These are phyloP conservation scores for Drosophila ogumai DNA, from an alignment of 1,140 invertebrate genomes.

Conservation along the genomic window DNA sequence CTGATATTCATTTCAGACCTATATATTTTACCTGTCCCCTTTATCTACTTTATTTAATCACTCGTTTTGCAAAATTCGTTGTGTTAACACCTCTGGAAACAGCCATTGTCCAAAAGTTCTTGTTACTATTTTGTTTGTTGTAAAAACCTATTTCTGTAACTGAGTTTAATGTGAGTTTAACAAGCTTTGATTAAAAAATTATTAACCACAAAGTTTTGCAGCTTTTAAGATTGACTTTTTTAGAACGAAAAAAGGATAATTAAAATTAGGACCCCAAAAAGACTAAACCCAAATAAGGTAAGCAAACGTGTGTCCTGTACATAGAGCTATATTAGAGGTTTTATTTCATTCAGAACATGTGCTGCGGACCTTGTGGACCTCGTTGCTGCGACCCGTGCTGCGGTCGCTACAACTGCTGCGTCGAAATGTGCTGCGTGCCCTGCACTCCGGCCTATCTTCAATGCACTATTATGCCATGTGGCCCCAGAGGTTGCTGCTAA, in stretches of 20 bases:
- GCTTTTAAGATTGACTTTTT: not conserved
- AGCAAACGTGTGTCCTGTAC: not conserved
- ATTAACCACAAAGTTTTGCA: not conserved
- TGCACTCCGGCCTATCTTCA: conserved; percentile 68
- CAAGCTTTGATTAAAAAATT: too few species aligned
- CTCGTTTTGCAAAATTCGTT: conserved; percentile 26
- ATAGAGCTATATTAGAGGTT: too few species aligned
- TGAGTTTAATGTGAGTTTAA: conserved; percentile 5
- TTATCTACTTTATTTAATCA: not conserved
- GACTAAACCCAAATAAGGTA: not conserved
- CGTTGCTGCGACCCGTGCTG: conserved; percentile 53
- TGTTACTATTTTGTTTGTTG: conserved; percentile 52
- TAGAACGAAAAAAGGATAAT: conserved; percentile 28
- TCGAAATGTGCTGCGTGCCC: conserved; percentile 56
- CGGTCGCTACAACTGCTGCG: conserved; percentile 46
- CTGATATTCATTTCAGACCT: not conserved
- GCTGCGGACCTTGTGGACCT: conserved; percentile 62
- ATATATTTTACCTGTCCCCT: not conserved
- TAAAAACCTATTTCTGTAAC: conserved; percentile 12
- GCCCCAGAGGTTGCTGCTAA: conserved; percentile 49
- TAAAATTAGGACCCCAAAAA: not conserved
- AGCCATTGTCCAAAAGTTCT: conserved; percentile 19
- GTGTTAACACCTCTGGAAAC: conserved; percentile 38
- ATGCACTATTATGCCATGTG: conserved; percentile 32
- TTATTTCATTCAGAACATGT: conserved; percentile 47